Base-by-base conservation (phyloP, 2,888 invertebrate species). In the Sipha maydis region DNA sequence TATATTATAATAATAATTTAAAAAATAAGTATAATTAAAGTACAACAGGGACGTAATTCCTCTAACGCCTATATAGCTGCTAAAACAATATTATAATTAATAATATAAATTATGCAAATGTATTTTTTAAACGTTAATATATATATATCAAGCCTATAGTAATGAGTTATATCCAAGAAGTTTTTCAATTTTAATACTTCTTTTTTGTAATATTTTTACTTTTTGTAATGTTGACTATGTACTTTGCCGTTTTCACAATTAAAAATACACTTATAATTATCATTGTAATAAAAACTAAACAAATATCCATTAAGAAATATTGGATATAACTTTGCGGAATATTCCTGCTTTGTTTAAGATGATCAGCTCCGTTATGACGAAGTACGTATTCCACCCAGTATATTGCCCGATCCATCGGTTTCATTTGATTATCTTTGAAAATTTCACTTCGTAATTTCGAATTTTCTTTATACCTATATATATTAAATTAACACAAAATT, bases 341-440 rank as follows among this genome's bases (percentile, higher is more conserved):
- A 34, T 85, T 83, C 21, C 17, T 75, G 48, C 83, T 89, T 25
- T 48, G 48, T 14, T 9, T 85, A 3, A 89, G 67, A 41, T 89
- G 83, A 38, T 21, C 38, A 21, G 89, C 78, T 2, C 89, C 89
- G 2, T 83, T 78, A 28, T 89, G 82, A 17, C 85, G 76, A 67
- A 89, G n/a, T 19, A 89, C 89, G n/a, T 89, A 89, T 69, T 89
- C 89, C 7, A 89, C 38, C 89, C 89, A 89, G 34, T 89, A 89
- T 0, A 85, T 25, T 0, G 89, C 89, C 19, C 82, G 85, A 21
- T 89, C 82, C 25, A 89, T 61, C 19, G 89, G 89, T 67, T 67
- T 85, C 71, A 69, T 85, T 7, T 82, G 38, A 25, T 41, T 56
- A 31, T 89, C 85, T 61, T 75, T 89, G 67, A 84, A 89, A 82